Evolutionary conservation across 2,888 invertebrate genomes (phyloP).

Genomic region (Melieria crassipennis): DNA sequence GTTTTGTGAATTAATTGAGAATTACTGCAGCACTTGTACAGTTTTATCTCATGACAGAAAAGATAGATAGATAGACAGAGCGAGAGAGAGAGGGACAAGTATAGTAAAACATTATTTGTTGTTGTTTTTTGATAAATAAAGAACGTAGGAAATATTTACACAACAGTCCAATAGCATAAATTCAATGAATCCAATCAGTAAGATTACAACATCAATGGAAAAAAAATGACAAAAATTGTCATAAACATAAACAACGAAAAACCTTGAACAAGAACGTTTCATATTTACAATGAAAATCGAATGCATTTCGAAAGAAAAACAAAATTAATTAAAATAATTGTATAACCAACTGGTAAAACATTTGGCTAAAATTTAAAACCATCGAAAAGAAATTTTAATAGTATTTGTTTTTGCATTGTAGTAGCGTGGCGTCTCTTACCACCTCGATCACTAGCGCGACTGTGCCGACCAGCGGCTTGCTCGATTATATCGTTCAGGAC

Average conservation of each 20-base stretch:
- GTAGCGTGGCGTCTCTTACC: constrained; percentile 12
- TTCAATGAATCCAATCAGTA: neutral
- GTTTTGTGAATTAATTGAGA: neutral
- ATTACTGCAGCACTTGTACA: neutral
- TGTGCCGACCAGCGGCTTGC: constrained; percentile 90
- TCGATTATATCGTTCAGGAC: constrained; percentile 96
- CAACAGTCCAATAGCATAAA: constrained; percentile 32
- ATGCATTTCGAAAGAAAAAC: constrained; percentile 25
- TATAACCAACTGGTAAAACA: constrained; percentile 39
- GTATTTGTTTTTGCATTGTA: no score
- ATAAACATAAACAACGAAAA: constrained; percentile 37
- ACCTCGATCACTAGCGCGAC: constrained; percentile 74
- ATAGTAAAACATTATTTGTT: constrained; percentile 30
- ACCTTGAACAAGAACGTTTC: constrained; percentile 12
- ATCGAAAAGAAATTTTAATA: no score
- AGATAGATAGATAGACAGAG: neutral
- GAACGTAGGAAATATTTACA: constrained; percentile 36
- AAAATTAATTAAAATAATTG: constrained; percentile 39
- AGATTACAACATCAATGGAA: constrained; percentile 6
- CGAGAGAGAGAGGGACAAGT: constrained; percentile 26
- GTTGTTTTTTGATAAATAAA: no score
- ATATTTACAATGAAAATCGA: neutral
- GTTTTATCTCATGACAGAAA: neutral
- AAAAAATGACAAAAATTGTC: constrained; percentile 16
- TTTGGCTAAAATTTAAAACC: neutral